Evolutionary conservation across 2,888 invertebrate genomes (phyloP).

Genomic region (Ectemnius continuus): DNA sequence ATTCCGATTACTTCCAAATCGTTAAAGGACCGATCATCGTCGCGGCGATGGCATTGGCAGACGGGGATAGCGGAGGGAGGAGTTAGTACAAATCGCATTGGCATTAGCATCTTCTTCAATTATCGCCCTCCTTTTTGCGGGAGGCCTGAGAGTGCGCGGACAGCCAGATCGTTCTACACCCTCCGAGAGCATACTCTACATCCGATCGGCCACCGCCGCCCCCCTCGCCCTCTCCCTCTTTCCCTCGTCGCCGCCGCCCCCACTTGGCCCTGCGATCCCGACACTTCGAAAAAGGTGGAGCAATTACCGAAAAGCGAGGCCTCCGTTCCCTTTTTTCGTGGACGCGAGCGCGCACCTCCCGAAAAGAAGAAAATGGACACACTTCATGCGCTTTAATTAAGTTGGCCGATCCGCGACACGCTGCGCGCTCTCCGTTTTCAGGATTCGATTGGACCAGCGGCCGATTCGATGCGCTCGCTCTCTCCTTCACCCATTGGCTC

Average conservation of each 20-base stretch:
- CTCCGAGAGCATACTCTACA: background rate
- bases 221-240: too few species aligned
- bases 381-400: conserved; percentile 52
- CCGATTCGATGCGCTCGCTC: conserved; percentile 18
- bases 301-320: conserved; percentile 18
- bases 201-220: too few species aligned
- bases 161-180: background rate
- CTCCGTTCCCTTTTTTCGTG: conserved; percentile 6
- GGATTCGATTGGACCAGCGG: conserved; percentile 49
- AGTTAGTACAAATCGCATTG: conserved; percentile 13
- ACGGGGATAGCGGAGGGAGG: conserved; percentile 11
- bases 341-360: conserved; percentile 5
- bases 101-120: conserved; percentile 14
- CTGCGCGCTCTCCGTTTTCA: conserved; percentile 39
- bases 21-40: conserved; percentile 28
- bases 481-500: background rate
- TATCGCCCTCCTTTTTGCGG: conserved; percentile 9
- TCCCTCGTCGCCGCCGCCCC: too few species aligned
- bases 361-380: conserved; percentile 42
- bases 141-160: conserved; percentile 4
- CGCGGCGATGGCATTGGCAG: conserved; percentile 44
- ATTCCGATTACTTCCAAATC: conserved; percentile 7
- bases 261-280: background rate
- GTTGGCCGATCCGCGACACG: conserved; percentile 39
- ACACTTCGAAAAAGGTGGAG: conserved; percentile 9